These are phyloP conservation scores for Ceratoteleas bidentatus DNA, from an alignment of 1,140 invertebrate species.

Conservation along the genomic window DNA sequence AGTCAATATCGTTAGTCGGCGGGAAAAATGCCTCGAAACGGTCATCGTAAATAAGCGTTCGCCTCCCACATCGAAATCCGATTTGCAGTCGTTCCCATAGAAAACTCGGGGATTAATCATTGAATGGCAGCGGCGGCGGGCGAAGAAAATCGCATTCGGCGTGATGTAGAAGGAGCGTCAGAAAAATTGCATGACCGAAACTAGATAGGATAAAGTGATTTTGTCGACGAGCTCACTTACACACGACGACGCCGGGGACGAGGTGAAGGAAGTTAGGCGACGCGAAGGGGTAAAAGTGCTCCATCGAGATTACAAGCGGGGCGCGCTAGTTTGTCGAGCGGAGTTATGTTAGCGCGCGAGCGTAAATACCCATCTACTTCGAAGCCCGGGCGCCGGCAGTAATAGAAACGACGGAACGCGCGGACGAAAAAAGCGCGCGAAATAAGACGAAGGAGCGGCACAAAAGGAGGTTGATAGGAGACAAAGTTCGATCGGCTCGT, in stretches of 20 bases:
- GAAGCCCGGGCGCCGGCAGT: constrained; percentile 47
- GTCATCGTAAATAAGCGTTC: constrained; percentile 16
- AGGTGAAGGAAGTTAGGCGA: constrained; percentile 25
- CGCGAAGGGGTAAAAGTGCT: constrained; percentile 67
- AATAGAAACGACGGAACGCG: constrained; percentile 54
- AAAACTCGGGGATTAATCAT: constrained; percentile 45
- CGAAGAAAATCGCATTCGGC: constrained; percentile 47
- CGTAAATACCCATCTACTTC: constrained; percentile 70
- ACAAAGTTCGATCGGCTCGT: constrained; percentile 74
- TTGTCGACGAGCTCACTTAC: constrained; percentile 62
- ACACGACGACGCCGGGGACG: constrained; percentile 40
- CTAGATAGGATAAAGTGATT: constrained; percentile 65
- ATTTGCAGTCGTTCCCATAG: constrained; percentile 22
- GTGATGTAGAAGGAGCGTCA: constrained; percentile 37
- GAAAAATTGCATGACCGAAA: constrained; percentile 64
- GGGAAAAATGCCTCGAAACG: constrained; percentile 1
- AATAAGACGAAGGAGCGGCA: constrained; percentile 18
- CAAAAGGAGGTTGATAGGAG: constrained; percentile 46
- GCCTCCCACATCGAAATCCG: constrained; percentile 11
- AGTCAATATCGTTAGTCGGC: no score
- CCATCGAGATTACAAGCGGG: constrained; percentile 67
- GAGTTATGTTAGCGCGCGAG: constrained; percentile 74
- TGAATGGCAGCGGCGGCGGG: constrained; percentile 40
- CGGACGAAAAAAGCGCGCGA: constrained; percentile 19
- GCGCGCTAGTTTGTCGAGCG: constrained; percentile 72